Base-by-base conservation (phyloP, 2,113 vertebrate genomes). In the Equus przewalskii region DNA sequence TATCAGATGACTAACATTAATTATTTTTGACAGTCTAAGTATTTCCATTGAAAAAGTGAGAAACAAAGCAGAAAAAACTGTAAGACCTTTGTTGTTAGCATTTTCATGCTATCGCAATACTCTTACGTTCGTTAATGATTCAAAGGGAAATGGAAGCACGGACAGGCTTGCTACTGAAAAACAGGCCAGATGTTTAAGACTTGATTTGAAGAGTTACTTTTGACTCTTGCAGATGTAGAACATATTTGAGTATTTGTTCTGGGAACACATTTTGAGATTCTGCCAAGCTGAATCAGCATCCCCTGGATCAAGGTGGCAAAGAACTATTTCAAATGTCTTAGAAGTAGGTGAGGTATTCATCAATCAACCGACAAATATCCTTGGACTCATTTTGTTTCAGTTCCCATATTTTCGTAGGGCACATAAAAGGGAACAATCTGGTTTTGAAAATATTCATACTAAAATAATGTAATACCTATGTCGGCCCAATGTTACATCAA, bases 21-120 rank as follows among this genome's bases (percentile, higher is more conserved):
- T 73, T 26, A 46, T 19, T 89, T 86, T 89, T 94, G 89, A 93
- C 41, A 81, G 22, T 73, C 79, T 89, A 91, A 76, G 49, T 79
- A 85, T 90, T 81, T 76, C 79, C 51, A 76, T 19, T 64, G 60
- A 81, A 86, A 75, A 69, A 22, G 33, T 21, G 72, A 92, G 60
- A 89, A 67, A 11, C 49, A 64, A 75, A 85, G 79, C 58, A 62
- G 33, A 91, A 85, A 64, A 60, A 69, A 30, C 14, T 7, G 1
- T 58, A 41, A 85, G 70, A 60, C 2, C 21, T 92, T 72, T 69
- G 5, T 73, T 30, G 15, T 81, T 60, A 19, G 28, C 95, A 18
- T 73, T 92, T 92, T 46, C 41, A 85, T 56, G n/a, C 58, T 30
- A 0, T 30, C 4, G 6, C n/a, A 36, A 54, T 36, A 51, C 14